phyloP scores from a whole-genome alignment of 1,140 invertebrate species.

The Apis mellifera region DNA sequence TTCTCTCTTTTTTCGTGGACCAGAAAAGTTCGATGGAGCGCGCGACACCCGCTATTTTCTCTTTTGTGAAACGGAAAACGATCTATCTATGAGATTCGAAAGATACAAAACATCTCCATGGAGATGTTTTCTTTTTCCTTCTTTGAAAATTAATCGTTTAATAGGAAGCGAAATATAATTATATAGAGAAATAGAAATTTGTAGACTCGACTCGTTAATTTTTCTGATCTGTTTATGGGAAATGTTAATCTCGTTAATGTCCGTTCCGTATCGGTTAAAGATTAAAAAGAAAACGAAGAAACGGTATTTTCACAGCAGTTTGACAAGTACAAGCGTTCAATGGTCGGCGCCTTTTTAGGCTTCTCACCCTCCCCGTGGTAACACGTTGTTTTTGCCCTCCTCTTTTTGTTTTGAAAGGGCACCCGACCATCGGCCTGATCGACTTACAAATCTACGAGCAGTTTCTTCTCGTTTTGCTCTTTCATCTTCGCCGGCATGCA shows the following conservation, averaged over 20 bases:
- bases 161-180: too few relatives aligned
- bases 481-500: conserved; percentile 75
- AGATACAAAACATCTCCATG: too few relatives aligned
- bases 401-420: conserved; percentile 62
- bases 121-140: too few relatives aligned
- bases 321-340: conserved; percentile 21
- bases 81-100: too few relatives aligned
- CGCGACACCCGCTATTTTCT: neutral
- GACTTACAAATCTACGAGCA: conserved; percentile 66
- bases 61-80: neutral
- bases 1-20: neutral
- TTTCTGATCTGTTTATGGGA: neutral
- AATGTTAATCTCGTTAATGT: too few relatives aligned
- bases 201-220: neutral
- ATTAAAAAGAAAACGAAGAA: neutral
- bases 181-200: too few relatives aligned
- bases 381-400: conserved; percentile 54
- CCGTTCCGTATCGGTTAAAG: neutral
- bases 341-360: conserved; percentile 45
- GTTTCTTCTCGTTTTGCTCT: conserved; percentile 65
- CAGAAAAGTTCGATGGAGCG: neutral
- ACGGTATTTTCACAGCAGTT: neutral
- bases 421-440: conserved; percentile 65
- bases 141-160: too few relatives aligned
- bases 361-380: conserved; percentile 43